Percentiles rank a stretch among this genome's conserved stretches.
phyloP scores from a whole-genome alignment of 2,888 invertebrate species.

The Doris montereyensis region DNA sequence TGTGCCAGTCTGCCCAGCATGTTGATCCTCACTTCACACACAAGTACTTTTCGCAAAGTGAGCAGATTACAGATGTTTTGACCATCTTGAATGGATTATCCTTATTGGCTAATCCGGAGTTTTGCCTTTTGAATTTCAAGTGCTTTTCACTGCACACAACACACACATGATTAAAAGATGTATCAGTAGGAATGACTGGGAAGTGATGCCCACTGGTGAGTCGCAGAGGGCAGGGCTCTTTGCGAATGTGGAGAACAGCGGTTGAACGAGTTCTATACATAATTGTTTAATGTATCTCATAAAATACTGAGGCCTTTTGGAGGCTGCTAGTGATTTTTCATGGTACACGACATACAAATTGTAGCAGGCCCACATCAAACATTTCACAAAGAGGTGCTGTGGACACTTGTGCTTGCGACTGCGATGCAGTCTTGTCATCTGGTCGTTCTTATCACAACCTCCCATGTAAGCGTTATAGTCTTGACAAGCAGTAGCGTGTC shows the following conservation, averaged over 20 bases:
- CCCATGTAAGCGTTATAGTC: constrained; percentile 42
- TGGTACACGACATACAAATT: not conserved
- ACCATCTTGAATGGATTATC: not conserved
- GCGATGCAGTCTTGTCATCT: constrained; percentile 37
- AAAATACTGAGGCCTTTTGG: too few relatives aligned
- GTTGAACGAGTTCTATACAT: not conserved
- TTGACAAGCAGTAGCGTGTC: not conserved
- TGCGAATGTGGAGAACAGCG: too few relatives aligned
- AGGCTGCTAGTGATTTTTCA: not conserved
- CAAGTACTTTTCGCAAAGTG: not conserved
- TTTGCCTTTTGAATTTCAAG: not conserved
- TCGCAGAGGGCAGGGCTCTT: too few relatives aligned
- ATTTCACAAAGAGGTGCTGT: constrained; percentile 36
- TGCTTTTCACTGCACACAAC: too few relatives aligned
- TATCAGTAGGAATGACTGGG: too few relatives aligned
- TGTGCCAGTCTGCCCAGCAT: not conserved
- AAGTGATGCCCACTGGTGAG: too few relatives aligned
- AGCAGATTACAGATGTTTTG: not conserved
- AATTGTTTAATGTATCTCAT: not conserved
- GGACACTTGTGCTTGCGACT: constrained; percentile 41
- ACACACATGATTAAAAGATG: too few relatives aligned
- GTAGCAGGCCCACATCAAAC: too few relatives aligned
- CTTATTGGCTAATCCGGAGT: not conserved
- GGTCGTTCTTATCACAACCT: constrained; percentile 42
- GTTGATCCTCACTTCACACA: not conserved